Evolutionary conservation across 2,888 invertebrate species (phyloP), one percentile per base, ranked within the genome.

Genomic region (Germaria angustata): DNA sequence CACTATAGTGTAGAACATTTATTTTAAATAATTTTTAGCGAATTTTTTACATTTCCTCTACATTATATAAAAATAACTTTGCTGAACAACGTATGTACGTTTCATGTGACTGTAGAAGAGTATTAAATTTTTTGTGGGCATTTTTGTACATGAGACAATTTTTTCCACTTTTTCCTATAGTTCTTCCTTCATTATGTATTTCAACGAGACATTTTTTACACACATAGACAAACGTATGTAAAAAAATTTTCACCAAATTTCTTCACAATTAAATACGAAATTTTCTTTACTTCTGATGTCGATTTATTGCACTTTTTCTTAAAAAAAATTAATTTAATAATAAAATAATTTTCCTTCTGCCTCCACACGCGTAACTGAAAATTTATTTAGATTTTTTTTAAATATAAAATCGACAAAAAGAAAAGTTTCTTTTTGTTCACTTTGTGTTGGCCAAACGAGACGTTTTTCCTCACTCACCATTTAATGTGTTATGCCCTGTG

Each of bases 381-480:
- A 46, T 51, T 59, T 65, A 11, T 28, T 61, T 46, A 15, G 5
- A 55, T 22, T 66, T 80, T 69, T 71, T 8, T 65, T 28, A 6
- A 28, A 44, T 34, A 36, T 66, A 2, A 39, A 65, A 32, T 59
- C 32, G 69, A 53, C 11, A 77, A 44, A 36, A 65, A 44, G n/a
- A 76, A 66, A 69, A 76, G 20, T 66, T 69, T 75, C 0, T 49
- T 69, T 53, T 61, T 53, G 39, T 66, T 65, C 55, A 34, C 79
- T 75, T 36, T 75, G 75, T 82, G 66, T 75, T 66, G 53, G 65
- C 69, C 75, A 79, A 79, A 76, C 79, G 75, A 79, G 71, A 82
- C 82, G 82, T 82, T 82, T 82, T 82, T 82, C 82, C 82, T 82
- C 82, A 82, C 82, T 82, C 82, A 79, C 82, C 82, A 76, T 76